Evolutionary conservation across 2,888 invertebrate genomes (phyloP).

Genomic region (Apodemia zela): DNA sequence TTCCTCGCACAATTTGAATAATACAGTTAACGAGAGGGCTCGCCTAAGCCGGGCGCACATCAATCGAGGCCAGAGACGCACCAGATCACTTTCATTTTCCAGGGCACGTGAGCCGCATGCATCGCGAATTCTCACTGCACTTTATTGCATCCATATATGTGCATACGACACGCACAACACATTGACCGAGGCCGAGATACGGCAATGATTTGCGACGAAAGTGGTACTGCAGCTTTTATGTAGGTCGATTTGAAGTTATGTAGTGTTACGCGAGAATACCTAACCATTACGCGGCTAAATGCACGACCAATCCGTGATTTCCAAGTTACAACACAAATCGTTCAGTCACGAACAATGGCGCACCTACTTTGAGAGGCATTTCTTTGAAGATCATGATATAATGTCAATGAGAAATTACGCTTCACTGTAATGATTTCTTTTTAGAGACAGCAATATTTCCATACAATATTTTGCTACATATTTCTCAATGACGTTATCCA

Average conservation of each 20-base stretch:
- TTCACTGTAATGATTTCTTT: background rate
- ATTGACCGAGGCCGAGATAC: conserved; percentile 78
- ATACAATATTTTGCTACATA: background rate
- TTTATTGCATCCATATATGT: conserved; percentile 76
- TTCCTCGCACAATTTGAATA: conserved; percentile 67
- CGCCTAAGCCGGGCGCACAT: conserved; percentile 63
- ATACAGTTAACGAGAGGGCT: conserved; percentile 64
- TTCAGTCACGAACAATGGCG: conserved; percentile 15
- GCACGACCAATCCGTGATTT: conserved; percentile 19
- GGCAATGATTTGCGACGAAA: conserved; percentile 78
- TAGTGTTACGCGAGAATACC: conserved; percentile 58
- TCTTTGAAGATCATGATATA: conserved; percentile 13
- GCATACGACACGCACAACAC: conserved; percentile 74
- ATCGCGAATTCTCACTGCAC: conserved; percentile 71
- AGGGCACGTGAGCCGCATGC: conserved; percentile 68
- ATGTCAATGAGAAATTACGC: background rate
- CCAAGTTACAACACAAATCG: conserved; percentile 6
- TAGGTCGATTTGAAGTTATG: conserved; percentile 65
- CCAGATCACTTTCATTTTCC: conserved; percentile 76
- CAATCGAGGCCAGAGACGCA: conserved; percentile 72
- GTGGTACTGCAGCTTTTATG: conserved; percentile 79
- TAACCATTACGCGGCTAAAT: conserved; percentile 20
- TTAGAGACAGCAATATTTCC: background rate
- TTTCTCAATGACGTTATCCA: background rate
- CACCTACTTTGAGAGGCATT: conserved; percentile 13